These are phyloP conservation scores for Macquaria ambigua DNA, from an alignment of 2,113 vertebrate genomes.

Conservation along the genomic window DNA sequence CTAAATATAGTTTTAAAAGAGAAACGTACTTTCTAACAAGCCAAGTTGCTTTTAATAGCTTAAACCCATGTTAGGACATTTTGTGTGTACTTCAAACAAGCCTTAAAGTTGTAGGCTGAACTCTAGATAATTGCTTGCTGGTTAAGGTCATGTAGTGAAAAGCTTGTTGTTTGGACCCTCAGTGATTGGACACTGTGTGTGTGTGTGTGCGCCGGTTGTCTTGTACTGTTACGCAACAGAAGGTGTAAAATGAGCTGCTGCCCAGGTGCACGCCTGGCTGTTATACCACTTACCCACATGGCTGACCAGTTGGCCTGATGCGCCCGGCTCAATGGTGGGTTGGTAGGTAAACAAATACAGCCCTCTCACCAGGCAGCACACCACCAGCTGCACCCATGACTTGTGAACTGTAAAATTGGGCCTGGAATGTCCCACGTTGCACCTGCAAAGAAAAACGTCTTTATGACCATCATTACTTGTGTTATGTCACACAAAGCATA, in stretches of 20 bases:
- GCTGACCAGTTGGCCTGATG: slow-evolving; percentile 59
- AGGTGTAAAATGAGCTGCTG: slow-evolving; percentile 69
- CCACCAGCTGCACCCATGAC: slow-evolving; percentile 53
- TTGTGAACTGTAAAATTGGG: slow-evolving; percentile 61
- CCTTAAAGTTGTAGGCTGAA: slow-evolving; percentile 32
- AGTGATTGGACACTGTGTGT: slow-evolving; percentile 31
- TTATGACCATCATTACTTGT: slow-evolving; percentile 53
- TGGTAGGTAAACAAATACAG: slow-evolving; percentile 65
- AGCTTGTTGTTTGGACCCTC: slow-evolving; percentile 52
- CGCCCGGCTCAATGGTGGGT: slow-evolving; percentile 34
- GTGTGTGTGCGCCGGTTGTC: slow-evolving; percentile 10
- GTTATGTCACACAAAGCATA: slow-evolving; percentile 59
- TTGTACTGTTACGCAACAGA: slow-evolving; percentile 66
- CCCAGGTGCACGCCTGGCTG: slow-evolving; percentile 53
- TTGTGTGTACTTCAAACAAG: slow-evolving; percentile 35
- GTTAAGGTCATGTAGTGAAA: slow-evolving; percentile 55
- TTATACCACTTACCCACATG: slow-evolving; percentile 50
- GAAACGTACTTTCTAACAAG: slow-evolving; percentile 35
- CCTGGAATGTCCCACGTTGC: slow-evolving; percentile 60
- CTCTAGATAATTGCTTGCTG: slow-evolving; percentile 30
- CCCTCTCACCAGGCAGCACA: slow-evolving; percentile 37
- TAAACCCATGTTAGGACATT: slow-evolving; percentile 42
- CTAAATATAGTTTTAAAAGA: slow-evolving; percentile 30
- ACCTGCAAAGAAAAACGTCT: slow-evolving; percentile 56
- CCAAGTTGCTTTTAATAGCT: slow-evolving; percentile 42